Evolutionary conservation across 2,888 invertebrate species (phyloP).

Genomic region (Noctua janthe): DNA sequence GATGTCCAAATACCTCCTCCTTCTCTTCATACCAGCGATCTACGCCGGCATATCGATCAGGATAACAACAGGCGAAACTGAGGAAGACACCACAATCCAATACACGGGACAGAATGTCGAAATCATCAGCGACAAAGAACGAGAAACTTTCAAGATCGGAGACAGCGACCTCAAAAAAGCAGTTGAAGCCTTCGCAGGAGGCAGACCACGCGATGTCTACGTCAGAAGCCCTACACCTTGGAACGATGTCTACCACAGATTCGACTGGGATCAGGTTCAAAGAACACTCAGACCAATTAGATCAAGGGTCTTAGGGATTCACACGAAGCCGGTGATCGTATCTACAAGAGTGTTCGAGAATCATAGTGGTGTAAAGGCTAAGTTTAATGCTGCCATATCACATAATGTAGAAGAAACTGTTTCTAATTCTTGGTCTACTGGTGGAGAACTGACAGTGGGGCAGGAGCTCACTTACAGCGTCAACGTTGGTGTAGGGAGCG

Average conservation of each 20-base stretch:
- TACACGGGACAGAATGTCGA: conserved; percentile 53
- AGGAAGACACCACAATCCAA: not conserved
- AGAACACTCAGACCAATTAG: conserved; percentile 64
- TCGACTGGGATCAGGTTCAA: conserved; percentile 68
- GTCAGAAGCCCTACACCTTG: conserved; percentile 73
- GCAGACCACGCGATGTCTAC: conserved; percentile 67
- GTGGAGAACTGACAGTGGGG: conserved; percentile 50
- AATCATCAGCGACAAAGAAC: conserved; percentile 69
- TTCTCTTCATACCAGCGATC: conserved; percentile 22
- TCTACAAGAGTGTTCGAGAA: conserved; percentile 64
- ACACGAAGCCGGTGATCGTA: conserved; percentile 57
- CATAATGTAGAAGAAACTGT: conserved; percentile 67
- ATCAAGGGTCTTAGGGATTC: conserved; percentile 58
- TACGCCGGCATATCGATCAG: conserved; percentile 11
- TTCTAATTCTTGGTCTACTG: conserved; percentile 65
- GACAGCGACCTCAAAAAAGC: conserved; percentile 66
- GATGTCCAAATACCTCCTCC: conserved; percentile 16
- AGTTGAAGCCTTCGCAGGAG: conserved; percentile 57
- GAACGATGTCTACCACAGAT: conserved; percentile 71
- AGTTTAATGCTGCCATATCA: conserved; percentile 64
- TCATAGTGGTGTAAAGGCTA: conserved; percentile 55
- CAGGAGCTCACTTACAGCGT: conserved; percentile 45
- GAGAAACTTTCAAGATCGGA: conserved; percentile 62
- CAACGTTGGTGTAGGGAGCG: conserved; percentile 5
- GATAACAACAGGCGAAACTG: conserved; percentile 1